Base-by-base conservation (phyloP, 2,797 vertebrate genomes). In the Fratercula arctica region DNA sequence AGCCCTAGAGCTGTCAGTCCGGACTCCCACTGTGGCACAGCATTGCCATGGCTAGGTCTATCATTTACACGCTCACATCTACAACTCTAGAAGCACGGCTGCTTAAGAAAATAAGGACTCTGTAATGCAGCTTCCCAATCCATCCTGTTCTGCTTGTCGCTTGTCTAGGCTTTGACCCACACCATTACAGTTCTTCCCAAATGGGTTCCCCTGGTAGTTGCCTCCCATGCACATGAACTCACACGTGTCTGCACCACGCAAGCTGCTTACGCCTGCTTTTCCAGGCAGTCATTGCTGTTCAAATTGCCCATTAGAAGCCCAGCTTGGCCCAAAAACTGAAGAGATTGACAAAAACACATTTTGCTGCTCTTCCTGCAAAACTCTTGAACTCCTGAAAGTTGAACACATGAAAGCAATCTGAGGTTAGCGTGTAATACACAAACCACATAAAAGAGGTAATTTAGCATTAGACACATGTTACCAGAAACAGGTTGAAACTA, bases 401-500 rank as follows among this genome's bases (percentile, higher is more conserved):
- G 88, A 93, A 94, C 70, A 95, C 93, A 94, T 93, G 59, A 96
- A 95, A 83, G 95, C 92, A 81, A 50, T 43, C 78, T 81, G 92
- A 93, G 85, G 76, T 90, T 96, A 90, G 54, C 1, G 4, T 83
- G 29, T 94, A 93, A 96, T 94, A 86, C 37, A 63, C 74, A 97
- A 89, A 96, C 92, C 89, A 96, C 93, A 96, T 90, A 90, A 97
- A 96, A 88, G 77, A 51, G 48, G 18, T 88, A 89, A 77, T 95
- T 97, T 95, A 90, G 85, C 29, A 85, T 82, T 93, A 95, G 89
- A 57, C 79, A 86, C 41, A 41, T 85, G 57, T 86, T 94, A 90
- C 84, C 84, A 72, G 94, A 85, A 97, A 89, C 91, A 87, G 72
- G 84, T 93, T 96, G 90, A 96, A 97, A 96, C 83, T 75, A 94